These are phyloP conservation scores for Gallinago undulata DNA, from an alignment of 2,113 vertebrate genomes.

Conservation along the genomic window DNA sequence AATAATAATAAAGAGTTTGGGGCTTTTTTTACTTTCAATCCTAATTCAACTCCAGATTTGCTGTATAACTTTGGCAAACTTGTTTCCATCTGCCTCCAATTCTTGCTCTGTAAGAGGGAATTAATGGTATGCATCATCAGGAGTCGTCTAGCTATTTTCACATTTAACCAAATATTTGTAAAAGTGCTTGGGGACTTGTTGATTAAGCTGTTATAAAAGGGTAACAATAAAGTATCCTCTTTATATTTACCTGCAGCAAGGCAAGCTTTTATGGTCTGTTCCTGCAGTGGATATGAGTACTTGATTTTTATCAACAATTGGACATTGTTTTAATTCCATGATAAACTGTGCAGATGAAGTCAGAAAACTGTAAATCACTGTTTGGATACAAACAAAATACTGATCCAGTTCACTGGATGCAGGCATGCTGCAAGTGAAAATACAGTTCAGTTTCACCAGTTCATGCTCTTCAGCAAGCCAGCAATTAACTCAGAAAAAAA, in stretches of 20 bases:
- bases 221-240: not conserved
- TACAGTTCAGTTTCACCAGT: not conserved
- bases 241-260: not conserved
- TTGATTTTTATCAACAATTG: conserved; percentile 45
- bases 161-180: conserved; percentile 16
- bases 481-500: not conserved
- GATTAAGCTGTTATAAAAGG: not conserved
- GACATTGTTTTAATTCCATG: conserved; percentile 18
- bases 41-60: not conserved
- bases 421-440: not conserved
- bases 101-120: not conserved
- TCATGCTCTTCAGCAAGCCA: not conserved
- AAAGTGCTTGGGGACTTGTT: not conserved
- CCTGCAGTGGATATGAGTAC: not conserved
- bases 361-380: not conserved
- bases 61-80: not conserved
- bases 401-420: not conserved
- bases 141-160: not conserved
- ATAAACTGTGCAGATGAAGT: not conserved
- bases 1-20: not conserved
- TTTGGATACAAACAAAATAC: not conserved
- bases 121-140: not conserved
- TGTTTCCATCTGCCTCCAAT: not conserved
- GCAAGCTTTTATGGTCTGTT: not conserved
- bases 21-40: not conserved